These are phyloP conservation scores for Alectoris magna DNA, from an alignment of 2,797 vertebrate genomes.

Conservation along the genomic window DNA sequence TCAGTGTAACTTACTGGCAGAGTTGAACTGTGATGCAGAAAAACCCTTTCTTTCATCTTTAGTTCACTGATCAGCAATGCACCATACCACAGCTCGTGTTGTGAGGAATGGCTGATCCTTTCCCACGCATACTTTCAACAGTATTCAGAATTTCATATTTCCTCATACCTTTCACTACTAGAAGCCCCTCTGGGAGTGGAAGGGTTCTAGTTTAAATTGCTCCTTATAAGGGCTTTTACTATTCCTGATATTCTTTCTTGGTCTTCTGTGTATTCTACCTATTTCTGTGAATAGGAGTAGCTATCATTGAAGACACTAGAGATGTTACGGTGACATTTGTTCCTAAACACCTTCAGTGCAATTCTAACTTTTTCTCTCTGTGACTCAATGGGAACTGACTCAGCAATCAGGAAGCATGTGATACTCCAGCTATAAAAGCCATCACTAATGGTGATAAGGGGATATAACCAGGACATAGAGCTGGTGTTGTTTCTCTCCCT, in stretches of 20 bases:
- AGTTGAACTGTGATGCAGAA: neutral
- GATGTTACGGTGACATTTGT: neutral
- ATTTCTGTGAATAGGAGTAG: neutral
- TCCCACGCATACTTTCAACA: neutral
- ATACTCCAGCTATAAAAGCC: neutral
- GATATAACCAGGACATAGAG: neutral
- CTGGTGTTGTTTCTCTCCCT: neutral
- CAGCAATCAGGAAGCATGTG: neutral
- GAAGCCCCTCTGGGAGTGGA: neutral
- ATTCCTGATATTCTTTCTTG: neutral
- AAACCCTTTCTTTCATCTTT: neutral
- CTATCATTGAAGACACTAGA: neutral
- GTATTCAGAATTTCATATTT: neutral
- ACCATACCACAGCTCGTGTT: neutral
- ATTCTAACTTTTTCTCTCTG: neutral
- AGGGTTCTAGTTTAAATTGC: neutral
- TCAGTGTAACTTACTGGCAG: neutral
- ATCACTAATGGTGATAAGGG: neutral
- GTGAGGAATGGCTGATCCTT: neutral
- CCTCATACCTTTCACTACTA: neutral
- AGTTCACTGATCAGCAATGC: neutral
- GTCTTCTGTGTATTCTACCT: neutral
- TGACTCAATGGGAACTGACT: neutral
- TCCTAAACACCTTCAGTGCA: neutral
- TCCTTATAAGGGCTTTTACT: neutral